Percentiles rank a stretch among this genome's conserved stretches.
Evolutionary conservation across 2,888 invertebrate species (phyloP).

Genomic region (Parelbella ahira): DNA sequence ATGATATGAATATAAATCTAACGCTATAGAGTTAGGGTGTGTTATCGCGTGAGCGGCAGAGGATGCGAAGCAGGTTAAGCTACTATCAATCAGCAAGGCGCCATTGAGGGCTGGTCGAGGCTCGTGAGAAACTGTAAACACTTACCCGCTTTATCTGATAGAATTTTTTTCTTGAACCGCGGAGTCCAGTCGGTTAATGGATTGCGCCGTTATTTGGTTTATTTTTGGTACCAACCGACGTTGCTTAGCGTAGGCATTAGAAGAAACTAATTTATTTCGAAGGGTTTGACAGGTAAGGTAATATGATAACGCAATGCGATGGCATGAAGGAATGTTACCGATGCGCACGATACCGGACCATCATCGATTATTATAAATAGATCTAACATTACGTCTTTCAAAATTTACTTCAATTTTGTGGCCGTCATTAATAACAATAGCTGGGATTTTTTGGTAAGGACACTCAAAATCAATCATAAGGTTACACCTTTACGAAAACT

Average conservation of each 20-base stretch:
- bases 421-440: too few species aligned
- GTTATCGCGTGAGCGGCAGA: constrained; percentile 33
- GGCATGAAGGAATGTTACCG: constrained; percentile 45
- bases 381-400: too few species aligned
- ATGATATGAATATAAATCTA: constrained; percentile 34
- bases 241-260: constrained; percentile 59
- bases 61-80: constrained; percentile 66
- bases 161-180: constrained; percentile 71
- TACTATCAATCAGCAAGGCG: constrained; percentile 79
- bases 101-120: constrained; percentile 77
- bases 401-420: too few species aligned
- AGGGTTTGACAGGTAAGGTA: constrained; percentile 65
- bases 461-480: too few species aligned
- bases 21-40: constrained; percentile 33
- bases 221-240: constrained; percentile 58
- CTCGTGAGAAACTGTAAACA: constrained; percentile 80
- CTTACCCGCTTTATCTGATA: constrained; percentile 78
- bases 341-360: constrained; percentile 23
- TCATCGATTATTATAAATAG: constrained; percentile 28
- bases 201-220: constrained; percentile 75
- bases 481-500: too few species aligned
- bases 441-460: too few species aligned
- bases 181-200: constrained; percentile 77
- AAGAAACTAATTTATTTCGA: constrained; percentile 67
- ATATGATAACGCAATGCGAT: constrained; percentile 53